Conservation (phyloP, 2,113 vertebrate species). For the Shinisaurus crocodilurus region DNA sequence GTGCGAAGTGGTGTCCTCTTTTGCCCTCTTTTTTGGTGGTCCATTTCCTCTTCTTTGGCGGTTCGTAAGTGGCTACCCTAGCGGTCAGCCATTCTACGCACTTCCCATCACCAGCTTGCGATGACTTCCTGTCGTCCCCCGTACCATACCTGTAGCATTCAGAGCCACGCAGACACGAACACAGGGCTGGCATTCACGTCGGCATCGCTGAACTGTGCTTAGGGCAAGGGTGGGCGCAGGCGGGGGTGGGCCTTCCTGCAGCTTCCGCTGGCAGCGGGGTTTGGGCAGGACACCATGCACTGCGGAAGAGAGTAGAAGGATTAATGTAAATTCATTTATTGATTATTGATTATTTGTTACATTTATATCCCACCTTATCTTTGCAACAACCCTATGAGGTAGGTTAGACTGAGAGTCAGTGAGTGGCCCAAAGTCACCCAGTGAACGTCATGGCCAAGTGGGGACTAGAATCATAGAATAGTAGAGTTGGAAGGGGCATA, state of each 20-base stretch:
- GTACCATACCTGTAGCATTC: constrained; percentile 63
- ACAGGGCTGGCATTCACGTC: constrained; percentile 49
- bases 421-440: no score
- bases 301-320: background rate
- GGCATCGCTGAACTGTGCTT: constrained; percentile 45
- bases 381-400: no score
- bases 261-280: constrained; percentile 42
- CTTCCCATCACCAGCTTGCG: background rate
- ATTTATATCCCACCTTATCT: no score
- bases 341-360: no score
- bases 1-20: no score
- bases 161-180: constrained; percentile 63
- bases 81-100: background rate
- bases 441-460: no score
- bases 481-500: no score
- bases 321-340: background rate
- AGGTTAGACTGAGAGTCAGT: no score
- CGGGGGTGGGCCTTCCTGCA: constrained; percentile 11
- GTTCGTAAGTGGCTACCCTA: no score
- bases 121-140: background rate
- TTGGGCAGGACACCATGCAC: constrained; percentile 41
- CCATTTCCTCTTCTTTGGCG: no score
- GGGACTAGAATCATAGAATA: no score
- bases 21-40: no score
- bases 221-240: constrained; percentile 41